Conservation (phyloP, 2,888 invertebrate genomes). For the Melieria crassipennis region DNA sequence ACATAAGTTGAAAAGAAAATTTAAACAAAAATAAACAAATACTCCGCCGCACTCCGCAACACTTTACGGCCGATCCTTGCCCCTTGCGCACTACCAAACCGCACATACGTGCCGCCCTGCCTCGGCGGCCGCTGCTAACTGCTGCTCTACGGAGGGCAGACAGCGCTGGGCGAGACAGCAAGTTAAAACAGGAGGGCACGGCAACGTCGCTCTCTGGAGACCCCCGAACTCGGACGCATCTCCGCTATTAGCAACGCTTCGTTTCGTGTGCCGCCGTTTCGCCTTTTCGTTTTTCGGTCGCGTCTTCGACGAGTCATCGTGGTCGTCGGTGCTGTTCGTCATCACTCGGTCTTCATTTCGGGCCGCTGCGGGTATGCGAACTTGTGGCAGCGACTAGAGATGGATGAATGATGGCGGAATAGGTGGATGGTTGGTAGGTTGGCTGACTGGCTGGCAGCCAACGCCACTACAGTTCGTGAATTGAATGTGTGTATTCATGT, state of each 20-base stretch:
- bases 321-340: too few species aligned
- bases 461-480: constrained; percentile 20
- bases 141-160: too few species aligned
- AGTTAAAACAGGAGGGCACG: too few species aligned
- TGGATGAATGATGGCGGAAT: constrained; percentile 23
- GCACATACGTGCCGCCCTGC: not conserved
- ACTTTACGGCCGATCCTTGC: not conserved
- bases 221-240: constrained; percentile 14
- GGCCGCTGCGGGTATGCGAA: constrained; percentile 11
- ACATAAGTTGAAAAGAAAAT: constrained; percentile 32
- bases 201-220: constrained; percentile 6
- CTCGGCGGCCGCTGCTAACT: not conserved
- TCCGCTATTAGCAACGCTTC: constrained; percentile 28
- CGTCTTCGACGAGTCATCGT: constrained; percentile 26
- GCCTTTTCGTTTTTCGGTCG: constrained; percentile 15
- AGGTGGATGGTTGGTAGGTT: not conserved
- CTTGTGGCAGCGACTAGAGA: constrained; percentile 10
- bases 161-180: too few species aligned
- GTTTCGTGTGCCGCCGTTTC: constrained; percentile 22
- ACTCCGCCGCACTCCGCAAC: not conserved
- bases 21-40: constrained; percentile 37
- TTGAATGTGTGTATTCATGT: constrained; percentile 32
- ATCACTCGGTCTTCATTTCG: constrained; percentile 19
- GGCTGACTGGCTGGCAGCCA: constrained; percentile 15
- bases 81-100: not conserved